A percentile compares a stretch with the other conserved stretches of the same genome.
phyloP scores from a whole-genome alignment of 1,140 invertebrate species.

The Anoplolepis gracilipes region DNA sequence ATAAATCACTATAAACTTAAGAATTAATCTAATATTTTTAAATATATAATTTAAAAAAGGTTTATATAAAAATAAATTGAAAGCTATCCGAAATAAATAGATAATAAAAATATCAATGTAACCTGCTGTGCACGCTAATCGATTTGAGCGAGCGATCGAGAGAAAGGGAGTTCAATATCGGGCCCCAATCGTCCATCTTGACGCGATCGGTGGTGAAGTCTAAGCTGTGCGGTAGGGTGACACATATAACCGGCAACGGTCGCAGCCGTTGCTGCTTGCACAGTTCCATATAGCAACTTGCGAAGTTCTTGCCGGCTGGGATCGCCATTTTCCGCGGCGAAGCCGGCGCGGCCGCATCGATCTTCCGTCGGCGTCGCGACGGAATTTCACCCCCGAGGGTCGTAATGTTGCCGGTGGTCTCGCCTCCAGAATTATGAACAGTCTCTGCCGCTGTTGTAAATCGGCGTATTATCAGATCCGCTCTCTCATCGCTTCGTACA shows the following conservation, averaged over 20 bases:
- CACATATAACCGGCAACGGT: slow-evolving; percentile 82
- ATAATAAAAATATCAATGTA: slow-evolving; percentile 43
- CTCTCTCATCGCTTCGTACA: neutral
- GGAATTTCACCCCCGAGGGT: slow-evolving; percentile 5
- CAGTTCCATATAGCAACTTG: slow-evolving; percentile 82
- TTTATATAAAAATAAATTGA: neutral
- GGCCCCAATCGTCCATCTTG: slow-evolving; percentile 90
- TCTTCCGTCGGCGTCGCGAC: slow-evolving; percentile 44
- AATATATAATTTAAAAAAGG: neutral
- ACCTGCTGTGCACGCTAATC: slow-evolving; percentile 80
- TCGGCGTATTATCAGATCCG: neutral
- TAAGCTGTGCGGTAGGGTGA: slow-evolving; percentile 82
- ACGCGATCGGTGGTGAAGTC: slow-evolving; percentile 90
- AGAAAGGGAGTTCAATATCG: slow-evolving; percentile 88
- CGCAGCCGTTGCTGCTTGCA: slow-evolving; percentile 79
- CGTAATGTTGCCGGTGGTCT: slow-evolving; percentile 22
- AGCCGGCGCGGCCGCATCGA: slow-evolving; percentile 21
- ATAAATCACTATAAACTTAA: too few relatives aligned
- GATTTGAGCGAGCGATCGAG: slow-evolving; percentile 87
- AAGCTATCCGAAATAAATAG: neutral
- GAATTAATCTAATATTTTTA: neutral
- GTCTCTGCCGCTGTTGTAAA: neutral
- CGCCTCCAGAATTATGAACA: slow-evolving; percentile 17
- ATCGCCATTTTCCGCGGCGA: slow-evolving; percentile 66
- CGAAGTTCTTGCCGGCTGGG: slow-evolving; percentile 77